Percentiles rank a stretch among this genome's conserved stretches.
Conservation (phyloP, 2,797 vertebrate species). For the Esox masquinongy region DNA sequence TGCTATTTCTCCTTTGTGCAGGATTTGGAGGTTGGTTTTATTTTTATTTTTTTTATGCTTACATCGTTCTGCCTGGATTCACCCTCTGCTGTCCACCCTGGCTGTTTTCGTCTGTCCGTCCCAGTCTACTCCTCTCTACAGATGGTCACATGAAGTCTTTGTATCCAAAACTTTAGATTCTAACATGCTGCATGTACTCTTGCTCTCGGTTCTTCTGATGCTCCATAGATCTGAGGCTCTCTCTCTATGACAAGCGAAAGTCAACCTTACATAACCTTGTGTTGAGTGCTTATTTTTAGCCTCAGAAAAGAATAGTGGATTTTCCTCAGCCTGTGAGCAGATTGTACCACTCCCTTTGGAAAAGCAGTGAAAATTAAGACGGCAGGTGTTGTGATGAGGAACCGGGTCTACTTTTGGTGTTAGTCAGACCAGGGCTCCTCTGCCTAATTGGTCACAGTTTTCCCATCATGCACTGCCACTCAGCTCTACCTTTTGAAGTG, state of each 20-base stretch:
- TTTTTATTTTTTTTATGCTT: not conserved
- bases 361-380: not conserved
- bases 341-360: not conserved
- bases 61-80: not conserved
- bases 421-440: conserved; percentile 29
- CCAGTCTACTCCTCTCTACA: not conserved
- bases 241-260: conserved; percentile 58
- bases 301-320: conserved; percentile 40
- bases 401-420: not conserved
- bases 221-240: conserved; percentile 34
- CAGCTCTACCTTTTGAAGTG: conserved; percentile 45
- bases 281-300: conserved; percentile 63
- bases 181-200: conserved; percentile 22
- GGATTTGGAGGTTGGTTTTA: conserved; percentile 69
- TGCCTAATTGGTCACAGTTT: conserved; percentile 29
- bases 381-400: conserved; percentile 8
- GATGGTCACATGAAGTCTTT: not conserved
- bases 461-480: conserved; percentile 37
- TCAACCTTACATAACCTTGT: conserved; percentile 57
- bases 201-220: conserved; percentile 26
- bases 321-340: conserved; percentile 21
- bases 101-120: not conserved
- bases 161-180: no score
- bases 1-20: conserved; percentile 50
- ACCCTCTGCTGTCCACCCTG: not conserved